phyloP scores from a whole-genome alignment of 1,140 invertebrate species.

The Platorchestia sp. region DNA sequence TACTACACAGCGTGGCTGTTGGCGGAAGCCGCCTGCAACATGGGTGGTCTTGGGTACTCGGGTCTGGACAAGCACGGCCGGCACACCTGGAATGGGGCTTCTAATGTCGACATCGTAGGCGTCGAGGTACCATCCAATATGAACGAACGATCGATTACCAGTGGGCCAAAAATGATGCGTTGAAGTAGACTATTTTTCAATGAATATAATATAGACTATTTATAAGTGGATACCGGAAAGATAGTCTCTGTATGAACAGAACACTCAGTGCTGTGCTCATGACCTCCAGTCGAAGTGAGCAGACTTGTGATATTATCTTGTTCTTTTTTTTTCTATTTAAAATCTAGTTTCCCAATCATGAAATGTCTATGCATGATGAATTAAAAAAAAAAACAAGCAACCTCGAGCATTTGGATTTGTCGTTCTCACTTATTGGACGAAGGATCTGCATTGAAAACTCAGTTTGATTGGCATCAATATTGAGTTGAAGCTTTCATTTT shows the following conservation, averaged over 20 bases:
- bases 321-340: not conserved
- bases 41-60: conserved; percentile 91
- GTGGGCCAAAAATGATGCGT: not conserved
- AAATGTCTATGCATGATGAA: too few relatives aligned
- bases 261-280: not conserved
- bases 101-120: conserved; percentile 89
- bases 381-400: too few relatives aligned
- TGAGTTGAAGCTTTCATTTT: not conserved
- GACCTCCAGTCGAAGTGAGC: not conserved
- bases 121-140: conserved; percentile 82
- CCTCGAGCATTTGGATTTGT: not conserved
- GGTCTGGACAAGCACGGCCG: conserved; percentile 83
- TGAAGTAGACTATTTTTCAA: not conserved
- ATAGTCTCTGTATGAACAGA: too few relatives aligned
- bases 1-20: conserved; percentile 98
- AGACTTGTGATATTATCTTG: not conserved
- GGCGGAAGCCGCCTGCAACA: conserved; percentile 94
- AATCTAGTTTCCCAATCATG: too few relatives aligned
- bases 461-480: not conserved
- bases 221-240: not conserved
- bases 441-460: not conserved
- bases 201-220: too few relatives aligned
- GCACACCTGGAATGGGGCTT: conserved; percentile 86
- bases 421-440: not conserved
- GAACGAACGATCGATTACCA: not conserved